Evolutionary conservation across 2,888 invertebrate species (phyloP), one percentile per base, ranked within the genome.

Genomic region (Antheraea assamensis): DNA sequence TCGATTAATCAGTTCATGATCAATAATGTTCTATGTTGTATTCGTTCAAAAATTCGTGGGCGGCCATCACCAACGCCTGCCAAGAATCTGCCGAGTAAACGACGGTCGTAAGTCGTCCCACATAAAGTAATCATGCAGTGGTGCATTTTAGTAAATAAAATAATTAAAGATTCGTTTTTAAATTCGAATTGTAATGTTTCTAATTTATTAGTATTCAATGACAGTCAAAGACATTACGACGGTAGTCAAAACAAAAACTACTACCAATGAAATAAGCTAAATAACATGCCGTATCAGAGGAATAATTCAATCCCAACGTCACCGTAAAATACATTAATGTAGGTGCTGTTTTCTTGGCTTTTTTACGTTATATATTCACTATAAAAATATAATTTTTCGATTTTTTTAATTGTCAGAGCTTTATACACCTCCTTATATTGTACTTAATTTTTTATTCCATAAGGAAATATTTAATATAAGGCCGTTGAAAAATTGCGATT

Each of bases 181-280:
- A 17, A 15, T 30, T 30, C 17, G 27, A 17, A 15, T 30, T 30
- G 27, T 27, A 17, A 30, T 19, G 61, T 19, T 17, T 64, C 30
- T 64, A 64, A 64, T 30, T 30, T 64, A 30, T 15, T 30, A 4
- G 3, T 30, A 27, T 27, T 27, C 61, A 64, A 64, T 64, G 30
- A 17, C 27, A 30, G 13, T 27, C 3, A 64, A 30, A 64, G 61
- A 64, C 61, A 17, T 64, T 64, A 27, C 30, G 30, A 15, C 19
- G 17, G 61, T 64, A 64, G 61, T 13, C 17, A 64, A 27, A 64
- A 64, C 30, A 64, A 64, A 64, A 64, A 64, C 24, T 64, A 64
- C 27, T 64, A 15, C 27, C 2, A 61, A 24, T 27, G 15, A 15
- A 27, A 61, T 64, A 30, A 27, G 27, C 27, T 64, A 15, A 61